Evolutionary conservation across 1,140 invertebrate species (phyloP).

Genomic region (Condylostylus longicornis): DNA sequence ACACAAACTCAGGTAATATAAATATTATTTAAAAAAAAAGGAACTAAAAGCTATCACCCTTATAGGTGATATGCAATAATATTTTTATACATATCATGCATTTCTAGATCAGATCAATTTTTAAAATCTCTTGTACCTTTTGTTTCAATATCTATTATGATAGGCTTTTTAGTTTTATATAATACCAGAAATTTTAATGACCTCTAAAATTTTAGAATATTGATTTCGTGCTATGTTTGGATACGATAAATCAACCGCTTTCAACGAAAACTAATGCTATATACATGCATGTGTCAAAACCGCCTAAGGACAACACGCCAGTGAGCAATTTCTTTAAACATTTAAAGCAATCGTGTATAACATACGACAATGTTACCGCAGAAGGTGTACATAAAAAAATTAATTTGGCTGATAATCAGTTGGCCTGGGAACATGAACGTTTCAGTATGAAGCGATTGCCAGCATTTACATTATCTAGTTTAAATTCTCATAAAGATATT

Average conservation of each 20-base stretch:
- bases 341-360: conserved; percentile 39
- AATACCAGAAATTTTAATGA: conserved; percentile 7
- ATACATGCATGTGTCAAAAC: conserved; percentile 90
- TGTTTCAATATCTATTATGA: not conserved
- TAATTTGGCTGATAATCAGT: conserved; percentile 80
- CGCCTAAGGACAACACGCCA: conserved; percentile 72
- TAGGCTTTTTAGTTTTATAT: not conserved
- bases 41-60: not conserved
- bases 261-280: conserved; percentile 38
- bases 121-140: not conserved
- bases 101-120: not conserved
- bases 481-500: conserved; percentile 48
- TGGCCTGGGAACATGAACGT: conserved; percentile 95
- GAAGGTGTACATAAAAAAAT: conserved; percentile 92
- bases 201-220: conserved; percentile 64
- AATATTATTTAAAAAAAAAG: not conserved
- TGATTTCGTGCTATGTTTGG: conserved; percentile 81
- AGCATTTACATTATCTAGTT: conserved; percentile 77
- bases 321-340: conserved; percentile 56
- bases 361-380: conserved; percentile 39
- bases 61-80: not conserved
- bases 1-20: conserved; percentile 47
- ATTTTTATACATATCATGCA: not conserved
- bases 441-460: conserved; percentile 83
- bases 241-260: conserved; percentile 54